phyloP scores from a whole-genome alignment of 2,113 vertebrate species.

The Myodes glareolus region DNA sequence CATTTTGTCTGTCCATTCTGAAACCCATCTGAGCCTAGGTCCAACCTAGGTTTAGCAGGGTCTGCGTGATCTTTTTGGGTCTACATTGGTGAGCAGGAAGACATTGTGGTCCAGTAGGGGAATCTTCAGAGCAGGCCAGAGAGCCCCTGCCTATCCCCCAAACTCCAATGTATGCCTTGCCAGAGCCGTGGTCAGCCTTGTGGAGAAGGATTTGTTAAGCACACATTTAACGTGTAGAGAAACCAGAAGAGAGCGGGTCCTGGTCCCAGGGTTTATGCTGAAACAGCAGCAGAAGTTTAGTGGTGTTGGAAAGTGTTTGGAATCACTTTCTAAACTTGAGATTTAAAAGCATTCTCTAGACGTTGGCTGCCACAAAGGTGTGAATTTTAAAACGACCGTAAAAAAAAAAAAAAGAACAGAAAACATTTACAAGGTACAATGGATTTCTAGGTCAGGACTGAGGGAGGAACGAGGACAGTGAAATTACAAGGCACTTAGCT shows the following conservation, averaged over 20 bases:
- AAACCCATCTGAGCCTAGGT: neutral
- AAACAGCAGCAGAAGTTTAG: constrained; percentile 40
- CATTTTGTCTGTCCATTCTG: neutral
- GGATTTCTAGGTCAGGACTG: constrained; percentile 79
- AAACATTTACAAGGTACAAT: constrained; percentile 76
- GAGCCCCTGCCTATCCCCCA: neutral
- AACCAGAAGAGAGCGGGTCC: neutral
- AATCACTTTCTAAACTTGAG: constrained; percentile 66
- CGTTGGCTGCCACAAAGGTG: constrained; percentile 45
- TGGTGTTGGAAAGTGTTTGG: constrained; percentile 30
- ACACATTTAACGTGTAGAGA: neutral
- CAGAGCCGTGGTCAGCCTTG: neutral
- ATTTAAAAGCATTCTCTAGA: constrained; percentile 58
- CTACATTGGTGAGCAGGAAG: neutral
- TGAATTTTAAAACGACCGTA: constrained; percentile 62
- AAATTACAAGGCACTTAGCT: constrained; percentile 63
- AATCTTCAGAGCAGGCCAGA: neutral
- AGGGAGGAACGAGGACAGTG: neutral
- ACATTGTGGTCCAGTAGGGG: neutral
- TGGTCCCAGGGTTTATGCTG: constrained; percentile 23
- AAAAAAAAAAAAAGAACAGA: no score
- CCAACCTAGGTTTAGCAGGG: neutral
- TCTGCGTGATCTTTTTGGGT: neutral
- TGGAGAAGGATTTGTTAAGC: neutral
- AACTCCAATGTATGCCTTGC: neutral